Evolutionary conservation across 2,113 vertebrate genomes (phyloP), one percentile per base, ranked within the genome.

Genomic region (Neoarius graeffei): DNA sequence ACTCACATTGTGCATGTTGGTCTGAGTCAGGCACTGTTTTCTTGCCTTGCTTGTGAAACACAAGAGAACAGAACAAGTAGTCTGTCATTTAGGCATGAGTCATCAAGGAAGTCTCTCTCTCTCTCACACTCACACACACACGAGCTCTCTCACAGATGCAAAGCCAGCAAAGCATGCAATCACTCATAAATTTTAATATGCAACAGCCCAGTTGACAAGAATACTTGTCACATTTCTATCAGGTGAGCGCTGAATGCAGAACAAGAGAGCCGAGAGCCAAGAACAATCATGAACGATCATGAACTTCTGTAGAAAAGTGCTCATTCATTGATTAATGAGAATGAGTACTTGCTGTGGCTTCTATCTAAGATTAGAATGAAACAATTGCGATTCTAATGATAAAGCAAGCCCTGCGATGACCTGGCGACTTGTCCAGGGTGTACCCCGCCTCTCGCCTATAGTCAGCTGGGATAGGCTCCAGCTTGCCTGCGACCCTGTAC

Each of bases 71-170:
- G 90, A 91, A 88, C 81, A 90, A 88, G 83, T 89, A 77, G 87
- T 86, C 91, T 88, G 91, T 89, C 90, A 81, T 87, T 82, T 91
- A 89, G 88, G 90, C 52, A 89, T 92, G 92, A 94, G 81, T 94
- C 92, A 92, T 85, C 73, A 48, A 1, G 82, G 42, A 42, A 76
- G 57, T 7, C 14, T 60, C 23, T 57, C 2, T 52, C 71, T 87
- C 87, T 56, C 48, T 59, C 52, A 19, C 48, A 80, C n/a, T 30
- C 7, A 35, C 27, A 20, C 7, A 5, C 50, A 5, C 48, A 15
- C 14, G n/a, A 76, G 59, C 76, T 89, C 76, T 89, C 85, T 83
- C 42, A 79, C 84, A 19, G 77, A 87, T 59, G 88, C 85, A 77
- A 64, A 85, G 60, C 87, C 73, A 87, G 79, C 74, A 85, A 87